Evolutionary conservation across 2,797 vertebrate genomes (phyloP).

Genomic region (Typhlichthys subterraneus): DNA sequence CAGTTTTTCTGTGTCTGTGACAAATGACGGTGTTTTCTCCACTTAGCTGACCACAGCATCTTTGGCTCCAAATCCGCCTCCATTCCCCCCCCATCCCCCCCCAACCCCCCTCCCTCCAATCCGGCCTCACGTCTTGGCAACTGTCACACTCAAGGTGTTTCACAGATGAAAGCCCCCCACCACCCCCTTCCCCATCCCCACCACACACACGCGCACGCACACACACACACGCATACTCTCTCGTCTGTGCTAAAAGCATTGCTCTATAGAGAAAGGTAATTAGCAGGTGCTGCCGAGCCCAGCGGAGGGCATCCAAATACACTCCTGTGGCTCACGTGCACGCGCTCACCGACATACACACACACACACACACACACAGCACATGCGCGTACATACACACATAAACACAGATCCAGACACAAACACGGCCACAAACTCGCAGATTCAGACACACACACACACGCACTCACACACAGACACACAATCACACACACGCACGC

Average conservation of each 20-base stretch:
- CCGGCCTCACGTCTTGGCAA: slow-evolving; percentile 95
- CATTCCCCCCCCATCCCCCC: slow-evolving; percentile 37
- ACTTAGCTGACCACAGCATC: slow-evolving; percentile 99
- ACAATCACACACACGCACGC: neutral
- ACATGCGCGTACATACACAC: neutral
- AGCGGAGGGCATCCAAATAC: slow-evolving; percentile 81
- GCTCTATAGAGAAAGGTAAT: slow-evolving; percentile 90
- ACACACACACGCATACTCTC: slow-evolving; percentile 46
- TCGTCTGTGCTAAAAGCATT: slow-evolving; percentile 88
- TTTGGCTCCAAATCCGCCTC: slow-evolving; percentile 82
- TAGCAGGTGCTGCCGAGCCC: slow-evolving; percentile 89
- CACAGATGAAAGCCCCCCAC: slow-evolving; percentile 94
- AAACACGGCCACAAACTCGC: neutral
- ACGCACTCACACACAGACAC: slow-evolving; percentile 3
- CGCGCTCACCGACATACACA: slow-evolving; percentile 45
- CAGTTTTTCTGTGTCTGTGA: slow-evolving; percentile 72
- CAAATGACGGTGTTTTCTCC: slow-evolving; percentile 82
- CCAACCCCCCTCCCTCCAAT: slow-evolving; percentile 67
- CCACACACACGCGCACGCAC: neutral
- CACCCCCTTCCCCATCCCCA: slow-evolving; percentile 53
- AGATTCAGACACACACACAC: slow-evolving; percentile 3
- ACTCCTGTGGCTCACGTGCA: slow-evolving; percentile 85
- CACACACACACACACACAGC: neutral
- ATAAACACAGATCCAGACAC: neutral
- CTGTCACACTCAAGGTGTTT: slow-evolving; percentile 99